Percentiles rank a stretch among this genome's conserved stretches.
These are phyloP conservation scores for Phallusia fumigata DNA, from an alignment of 23 tunicate species.

Conservation along the genomic window DNA sequence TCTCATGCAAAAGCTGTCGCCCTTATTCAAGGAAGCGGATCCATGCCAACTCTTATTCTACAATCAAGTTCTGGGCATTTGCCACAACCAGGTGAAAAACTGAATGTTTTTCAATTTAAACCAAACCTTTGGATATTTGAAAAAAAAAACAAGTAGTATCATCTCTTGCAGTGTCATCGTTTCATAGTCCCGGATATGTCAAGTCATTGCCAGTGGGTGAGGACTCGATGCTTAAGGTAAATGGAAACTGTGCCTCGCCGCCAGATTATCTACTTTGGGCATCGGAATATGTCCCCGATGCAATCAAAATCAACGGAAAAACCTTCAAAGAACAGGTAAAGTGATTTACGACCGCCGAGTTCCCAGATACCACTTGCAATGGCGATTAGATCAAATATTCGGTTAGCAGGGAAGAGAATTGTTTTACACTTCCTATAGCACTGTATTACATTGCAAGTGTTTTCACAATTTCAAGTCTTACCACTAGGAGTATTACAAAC, in stretches of 20 bases:
- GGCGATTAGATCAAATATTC: no score
- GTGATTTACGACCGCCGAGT: no score
- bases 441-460: no score
- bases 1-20: constrained; percentile 53
- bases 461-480: no score
- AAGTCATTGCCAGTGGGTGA: no score
- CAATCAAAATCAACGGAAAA: constrained; percentile 13
- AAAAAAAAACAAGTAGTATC: neutral
- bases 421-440: no score
- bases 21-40: constrained; percentile 77
- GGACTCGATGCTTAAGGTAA: neutral
- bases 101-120: neutral
- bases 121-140: neutral
- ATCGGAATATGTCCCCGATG: constrained; percentile 26
- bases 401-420: no score
- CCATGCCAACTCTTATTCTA: constrained; percentile 76
- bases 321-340: constrained; percentile 38
- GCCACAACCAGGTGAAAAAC: constrained; percentile 43
- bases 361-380: no score
- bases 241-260: neutral
- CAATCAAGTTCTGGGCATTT: constrained; percentile 58
- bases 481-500: no score
- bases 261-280: constrained; percentile 14
- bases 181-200: neutral
- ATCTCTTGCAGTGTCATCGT: neutral